Percentiles rank a stretch among this genome's conserved stretches.
Conservation (phyloP, 2,797 vertebrate species). For the Melanotaenia pygmaea region DNA sequence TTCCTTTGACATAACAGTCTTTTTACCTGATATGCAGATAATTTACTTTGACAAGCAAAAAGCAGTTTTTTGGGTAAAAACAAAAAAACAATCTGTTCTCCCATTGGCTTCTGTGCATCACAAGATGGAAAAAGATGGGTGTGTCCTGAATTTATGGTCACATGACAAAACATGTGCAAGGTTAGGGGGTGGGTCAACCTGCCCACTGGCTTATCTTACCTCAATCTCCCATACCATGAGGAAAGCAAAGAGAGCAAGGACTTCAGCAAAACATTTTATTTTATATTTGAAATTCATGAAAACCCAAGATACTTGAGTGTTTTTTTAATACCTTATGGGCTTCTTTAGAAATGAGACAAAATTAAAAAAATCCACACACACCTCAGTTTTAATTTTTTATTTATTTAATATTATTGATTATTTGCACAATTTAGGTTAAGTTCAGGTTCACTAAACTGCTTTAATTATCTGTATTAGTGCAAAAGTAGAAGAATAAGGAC, state of each 20-base stretch:
- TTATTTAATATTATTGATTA: conserved; percentile 51
- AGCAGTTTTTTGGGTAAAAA: too few relatives aligned
- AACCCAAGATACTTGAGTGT: neutral
- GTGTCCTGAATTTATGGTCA: too few relatives aligned
- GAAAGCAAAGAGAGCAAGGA: neutral
- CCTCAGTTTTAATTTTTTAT: conserved; percentile 44
- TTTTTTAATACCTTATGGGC: neutral
- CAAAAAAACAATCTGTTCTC: too few relatives aligned
- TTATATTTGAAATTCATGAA: neutral
- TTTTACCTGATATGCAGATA: too few relatives aligned
- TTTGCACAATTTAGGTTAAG: conserved; percentile 61
- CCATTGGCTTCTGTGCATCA: too few relatives aligned
- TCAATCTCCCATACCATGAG: neutral
- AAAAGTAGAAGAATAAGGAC: conserved; percentile 67
- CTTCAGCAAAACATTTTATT: conserved; percentile 3
- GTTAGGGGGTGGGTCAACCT: too few relatives aligned
- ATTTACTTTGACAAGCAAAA: too few relatives aligned
- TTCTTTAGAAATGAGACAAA: neutral
- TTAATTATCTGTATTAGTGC: conserved; percentile 66
- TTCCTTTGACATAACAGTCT: too few relatives aligned
- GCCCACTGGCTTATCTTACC: too few relatives aligned
- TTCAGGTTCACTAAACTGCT: conserved; percentile 55
- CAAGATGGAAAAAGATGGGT: too few relatives aligned
- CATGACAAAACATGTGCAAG: too few relatives aligned
- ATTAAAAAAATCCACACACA: conserved; percentile 8